Conservation (phyloP, 2,113 vertebrate genomes). For the Nestor notabilis region DNA sequence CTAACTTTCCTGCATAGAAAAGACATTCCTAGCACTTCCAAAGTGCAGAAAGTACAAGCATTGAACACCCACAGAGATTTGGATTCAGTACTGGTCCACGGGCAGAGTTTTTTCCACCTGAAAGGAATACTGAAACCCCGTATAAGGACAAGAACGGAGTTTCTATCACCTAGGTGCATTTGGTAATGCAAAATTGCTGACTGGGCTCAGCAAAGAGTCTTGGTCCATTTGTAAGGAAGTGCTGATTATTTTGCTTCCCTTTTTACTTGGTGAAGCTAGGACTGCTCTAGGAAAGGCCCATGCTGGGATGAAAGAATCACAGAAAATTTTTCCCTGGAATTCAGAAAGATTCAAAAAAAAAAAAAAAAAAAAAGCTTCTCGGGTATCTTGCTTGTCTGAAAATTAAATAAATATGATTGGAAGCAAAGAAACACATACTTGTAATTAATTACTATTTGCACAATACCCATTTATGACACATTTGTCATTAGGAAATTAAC, state of each 20-base stretch:
- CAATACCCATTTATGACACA: conserved; percentile 2
- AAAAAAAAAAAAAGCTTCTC: not conserved
- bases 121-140: not conserved
- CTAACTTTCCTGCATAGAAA: not conserved
- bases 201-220: not conserved
- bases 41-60: not conserved
- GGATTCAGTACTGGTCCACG: no score
- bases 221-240: not conserved
- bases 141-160: not conserved
- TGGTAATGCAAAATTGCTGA: not conserved
- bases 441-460: conserved; percentile 45
- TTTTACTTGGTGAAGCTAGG: not conserved
- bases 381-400: not conserved
- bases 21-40: not conserved
- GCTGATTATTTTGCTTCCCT: not conserved
- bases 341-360: not conserved
- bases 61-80: not conserved
- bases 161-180: not conserved
- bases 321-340: not conserved
- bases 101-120: not conserved
- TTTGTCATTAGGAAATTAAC: conserved; percentile 59
- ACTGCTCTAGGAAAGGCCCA: not conserved
- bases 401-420: conserved; percentile 2
- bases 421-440: conserved; percentile 16
- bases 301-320: not conserved